Percentiles rank a stretch among this genome's conserved stretches.
Conservation (phyloP, 2,113 vertebrate genomes). For the Cairina moschata region DNA sequence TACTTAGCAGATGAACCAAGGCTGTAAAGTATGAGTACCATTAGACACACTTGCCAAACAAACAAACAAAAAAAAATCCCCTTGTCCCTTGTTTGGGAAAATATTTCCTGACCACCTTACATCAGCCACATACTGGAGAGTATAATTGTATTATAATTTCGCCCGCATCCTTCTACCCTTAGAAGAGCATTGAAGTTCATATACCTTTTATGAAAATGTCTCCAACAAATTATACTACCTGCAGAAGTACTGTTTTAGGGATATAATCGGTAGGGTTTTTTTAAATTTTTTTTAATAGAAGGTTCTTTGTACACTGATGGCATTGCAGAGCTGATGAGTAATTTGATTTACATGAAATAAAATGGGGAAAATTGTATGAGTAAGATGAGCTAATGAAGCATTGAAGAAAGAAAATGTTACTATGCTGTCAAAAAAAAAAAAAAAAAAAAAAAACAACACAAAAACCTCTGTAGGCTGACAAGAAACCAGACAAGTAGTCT, state of each 20-base stretch:
- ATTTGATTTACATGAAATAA: conserved; percentile 59
- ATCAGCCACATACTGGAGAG: not conserved
- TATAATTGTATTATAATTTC: not conserved
- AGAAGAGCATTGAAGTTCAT: not conserved
- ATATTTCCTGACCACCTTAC: not conserved
- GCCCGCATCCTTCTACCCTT: not conserved
- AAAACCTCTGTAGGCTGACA: conserved; percentile 42
- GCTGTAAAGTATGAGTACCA: not conserved
- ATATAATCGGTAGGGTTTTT: not conserved
- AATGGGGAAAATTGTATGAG: conserved; percentile 59
- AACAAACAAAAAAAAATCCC: not conserved
- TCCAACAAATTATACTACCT: not conserved
- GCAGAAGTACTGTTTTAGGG: not conserved
- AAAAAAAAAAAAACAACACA: not conserved
- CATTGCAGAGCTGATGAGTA: conserved; percentile 51
- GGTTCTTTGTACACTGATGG: conserved; percentile 10
- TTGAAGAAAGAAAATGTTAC: conserved; percentile 60
- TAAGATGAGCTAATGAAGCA: conserved; percentile 63
- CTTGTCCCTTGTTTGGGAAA: not conserved
- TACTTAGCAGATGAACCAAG: not conserved
- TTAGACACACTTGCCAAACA: not conserved
- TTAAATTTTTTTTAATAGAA: not conserved
- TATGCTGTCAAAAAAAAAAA: conserved; percentile 23
- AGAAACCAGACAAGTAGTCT: conserved; percentile 55
- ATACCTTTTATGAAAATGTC: not conserved